phyloP scores from a whole-genome alignment of 2,113 vertebrate genomes.

The Labeo catla region DNA sequence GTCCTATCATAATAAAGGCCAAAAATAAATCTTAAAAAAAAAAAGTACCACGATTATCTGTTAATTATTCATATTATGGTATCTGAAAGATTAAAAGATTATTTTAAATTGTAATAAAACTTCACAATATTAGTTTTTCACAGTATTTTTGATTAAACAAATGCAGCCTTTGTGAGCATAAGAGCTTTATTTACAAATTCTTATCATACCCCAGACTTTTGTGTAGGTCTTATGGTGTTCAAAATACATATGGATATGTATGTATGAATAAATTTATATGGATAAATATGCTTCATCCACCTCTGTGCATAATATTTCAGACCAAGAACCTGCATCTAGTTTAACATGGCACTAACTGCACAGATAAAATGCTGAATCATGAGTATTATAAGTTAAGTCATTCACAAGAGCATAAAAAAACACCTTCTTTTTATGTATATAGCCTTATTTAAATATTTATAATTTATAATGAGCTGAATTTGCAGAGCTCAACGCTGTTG shows the following conservation, averaged over 20 bases:
- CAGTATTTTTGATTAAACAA: not conserved
- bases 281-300: not conserved
- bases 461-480: not conserved
- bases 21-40: too few species aligned
- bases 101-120: too few species aligned
- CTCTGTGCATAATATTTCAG: not conserved
- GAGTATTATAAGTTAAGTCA: not conserved
- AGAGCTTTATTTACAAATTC: not conserved
- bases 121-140: not conserved
- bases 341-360: not conserved
- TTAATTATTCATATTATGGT: too few species aligned
- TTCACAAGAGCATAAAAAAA: not conserved
- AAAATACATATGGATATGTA: not conserved
- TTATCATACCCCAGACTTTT: not conserved
- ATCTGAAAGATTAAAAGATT: too few species aligned
- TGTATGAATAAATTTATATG: not conserved
- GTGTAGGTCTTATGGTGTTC: not conserved
- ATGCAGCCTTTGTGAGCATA: too few species aligned
- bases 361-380: not conserved
- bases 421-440: not conserved
- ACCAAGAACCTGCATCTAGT: not conserved
- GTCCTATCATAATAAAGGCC: too few species aligned
- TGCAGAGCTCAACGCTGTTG: not conserved
- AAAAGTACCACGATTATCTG: too few species aligned
- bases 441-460: not conserved